These are phyloP conservation scores for Calypte anna DNA, from an alignment of 2,113 vertebrate species.

Conservation along the genomic window DNA sequence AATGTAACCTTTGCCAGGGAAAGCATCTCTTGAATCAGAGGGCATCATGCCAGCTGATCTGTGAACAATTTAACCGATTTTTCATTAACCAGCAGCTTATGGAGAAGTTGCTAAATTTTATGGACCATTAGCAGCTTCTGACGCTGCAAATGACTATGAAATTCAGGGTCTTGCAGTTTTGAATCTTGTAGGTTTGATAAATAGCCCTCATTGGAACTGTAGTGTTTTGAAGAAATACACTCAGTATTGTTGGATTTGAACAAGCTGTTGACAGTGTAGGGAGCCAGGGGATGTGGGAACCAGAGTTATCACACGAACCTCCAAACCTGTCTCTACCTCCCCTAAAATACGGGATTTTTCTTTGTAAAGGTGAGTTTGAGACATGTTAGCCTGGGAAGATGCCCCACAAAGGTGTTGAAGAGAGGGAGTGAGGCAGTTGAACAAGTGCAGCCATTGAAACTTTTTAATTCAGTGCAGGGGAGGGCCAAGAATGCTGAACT, in stretches of 20 bases:
- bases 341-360: not conserved
- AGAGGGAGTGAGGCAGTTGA: not conserved
- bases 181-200: constrained; percentile 68
- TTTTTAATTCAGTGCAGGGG: not conserved
- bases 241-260: not conserved
- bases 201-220: not conserved
- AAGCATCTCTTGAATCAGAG: constrained; percentile 43
- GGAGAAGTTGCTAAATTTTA: constrained; percentile 79
- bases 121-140: constrained; percentile 76
- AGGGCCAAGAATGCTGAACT: not conserved
- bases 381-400: not conserved
- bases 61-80: constrained; percentile 76
- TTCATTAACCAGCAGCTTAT: constrained; percentile 79
- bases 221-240: not conserved
- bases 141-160: constrained; percentile 72
- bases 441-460: not conserved
- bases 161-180: constrained; percentile 66
- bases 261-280: not conserved
- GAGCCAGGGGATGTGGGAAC: accelerated
- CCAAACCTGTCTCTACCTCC: not conserved
- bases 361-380: not conserved
- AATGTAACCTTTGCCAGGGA: constrained; percentile 68
- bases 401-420: accelerated
- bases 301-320: not conserved
- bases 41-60: constrained; percentile 67